Conservation (phyloP, 64 coral and sea anemone species). For the Actinia tenebrosa region DNA sequence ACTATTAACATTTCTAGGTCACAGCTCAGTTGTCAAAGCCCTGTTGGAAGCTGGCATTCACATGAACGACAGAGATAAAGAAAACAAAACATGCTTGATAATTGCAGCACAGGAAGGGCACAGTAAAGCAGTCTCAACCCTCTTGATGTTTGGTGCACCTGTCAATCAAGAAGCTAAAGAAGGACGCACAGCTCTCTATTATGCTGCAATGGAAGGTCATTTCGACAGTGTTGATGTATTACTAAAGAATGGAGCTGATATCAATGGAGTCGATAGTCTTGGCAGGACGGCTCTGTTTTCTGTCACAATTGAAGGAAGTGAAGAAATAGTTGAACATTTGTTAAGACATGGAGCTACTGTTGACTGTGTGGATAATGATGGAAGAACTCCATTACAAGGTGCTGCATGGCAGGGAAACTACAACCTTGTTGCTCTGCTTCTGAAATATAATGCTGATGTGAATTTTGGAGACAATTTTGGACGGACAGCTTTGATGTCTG, state of each 20-base stretch:
- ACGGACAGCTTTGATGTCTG: constrained; percentile 92
- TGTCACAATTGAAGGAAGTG: constrained; percentile 70
- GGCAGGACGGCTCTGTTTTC: constrained; percentile 79
- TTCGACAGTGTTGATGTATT: constrained; percentile 52
- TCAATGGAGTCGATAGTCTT: constrained; percentile 59
- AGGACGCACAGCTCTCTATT: constrained; percentile 69
- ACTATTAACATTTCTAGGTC: constrained; percentile 35
- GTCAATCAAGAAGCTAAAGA: constrained; percentile 58
- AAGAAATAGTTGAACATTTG: constrained; percentile 51
- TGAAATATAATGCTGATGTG: constrained; percentile 62
- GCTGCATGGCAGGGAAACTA: constrained; percentile 74
- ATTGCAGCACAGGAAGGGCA: constrained; percentile 91
- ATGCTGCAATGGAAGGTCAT: constrained; percentile 73
- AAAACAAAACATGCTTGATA: constrained; percentile 74
- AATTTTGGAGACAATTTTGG: constrained; percentile 62
- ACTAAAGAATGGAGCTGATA: constrained; percentile 46
- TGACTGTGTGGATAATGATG: constrained; percentile 65
- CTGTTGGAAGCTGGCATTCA: constrained; percentile 41
- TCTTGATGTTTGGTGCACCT: constrained; percentile 62
- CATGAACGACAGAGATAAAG: constrained; percentile 56
- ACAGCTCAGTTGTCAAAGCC: constrained; percentile 42
- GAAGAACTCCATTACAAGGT: constrained; percentile 73
- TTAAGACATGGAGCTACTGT: constrained; percentile 57
- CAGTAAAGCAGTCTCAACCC: constrained; percentile 46
- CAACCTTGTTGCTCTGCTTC: constrained; percentile 72